phyloP scores from a whole-genome alignment of 2,888 invertebrate species.

The Scaptomyza parva region DNA sequence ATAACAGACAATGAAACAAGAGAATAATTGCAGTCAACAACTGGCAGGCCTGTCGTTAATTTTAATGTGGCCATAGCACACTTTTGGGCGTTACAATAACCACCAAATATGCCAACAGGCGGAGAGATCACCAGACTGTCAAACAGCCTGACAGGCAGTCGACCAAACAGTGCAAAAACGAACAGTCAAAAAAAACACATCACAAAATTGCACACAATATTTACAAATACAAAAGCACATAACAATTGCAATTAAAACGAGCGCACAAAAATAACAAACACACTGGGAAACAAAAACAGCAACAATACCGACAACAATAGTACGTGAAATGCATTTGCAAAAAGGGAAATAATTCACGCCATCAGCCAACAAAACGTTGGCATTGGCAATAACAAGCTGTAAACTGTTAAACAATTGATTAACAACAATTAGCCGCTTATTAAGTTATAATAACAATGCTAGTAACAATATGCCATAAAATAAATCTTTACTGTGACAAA shows the following conservation, averaged over 20 bases:
- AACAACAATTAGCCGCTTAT: conserved; percentile 83
- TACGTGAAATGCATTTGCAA: conserved; percentile 48
- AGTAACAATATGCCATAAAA: conserved; percentile 56
- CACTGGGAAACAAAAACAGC: conserved; percentile 49
- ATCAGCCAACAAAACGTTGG: conserved; percentile 36
- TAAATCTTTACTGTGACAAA: conserved; percentile 56
- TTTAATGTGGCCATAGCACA: conserved; percentile 50
- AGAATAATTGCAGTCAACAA: conserved; percentile 68
- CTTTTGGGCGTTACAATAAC: conserved; percentile 46
- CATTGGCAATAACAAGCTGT: conserved; percentile 62
- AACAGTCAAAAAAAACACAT: conserved; percentile 33
- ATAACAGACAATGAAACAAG: conserved; percentile 76
- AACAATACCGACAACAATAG: conserved; percentile 25
- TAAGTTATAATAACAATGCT: conserved; percentile 76
- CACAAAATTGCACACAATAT: conserved; percentile 36
- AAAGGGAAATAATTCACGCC: conserved; percentile 71
- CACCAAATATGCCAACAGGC: conserved; percentile 48
- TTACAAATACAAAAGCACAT: conserved; percentile 41
- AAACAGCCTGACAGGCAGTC: conserved; percentile 18
- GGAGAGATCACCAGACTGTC: conserved; percentile 35
- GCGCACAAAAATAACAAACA: conserved; percentile 59
- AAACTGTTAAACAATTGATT: conserved; percentile 84
- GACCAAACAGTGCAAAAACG: conserved; percentile 19
- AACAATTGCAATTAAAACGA: conserved; percentile 77
- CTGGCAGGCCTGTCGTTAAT: conserved; percentile 50